A percentile compares a stretch with the other conserved stretches of the same genome.
Conservation (phyloP, 2,888 invertebrate genomes). For the Lepidonotus clava region DNA sequence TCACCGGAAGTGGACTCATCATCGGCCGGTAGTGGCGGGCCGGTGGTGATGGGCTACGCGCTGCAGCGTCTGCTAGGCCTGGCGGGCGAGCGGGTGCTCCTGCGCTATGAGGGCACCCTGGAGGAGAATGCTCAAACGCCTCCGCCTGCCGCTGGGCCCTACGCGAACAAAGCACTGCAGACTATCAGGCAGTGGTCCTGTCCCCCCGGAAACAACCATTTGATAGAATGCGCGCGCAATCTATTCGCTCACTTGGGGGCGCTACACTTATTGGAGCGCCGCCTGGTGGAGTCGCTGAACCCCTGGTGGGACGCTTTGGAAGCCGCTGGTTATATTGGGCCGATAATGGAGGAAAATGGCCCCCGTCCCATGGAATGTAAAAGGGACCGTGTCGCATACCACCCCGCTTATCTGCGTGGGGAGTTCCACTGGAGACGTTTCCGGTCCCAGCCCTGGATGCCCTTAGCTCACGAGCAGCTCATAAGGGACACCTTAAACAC, state of each 20-base stretch:
- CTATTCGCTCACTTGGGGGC: slow-evolving; percentile 7
- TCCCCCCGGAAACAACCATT: neutral
- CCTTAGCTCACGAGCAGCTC: neutral
- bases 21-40: neutral
- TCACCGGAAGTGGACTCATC: neutral
- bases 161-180: neutral
- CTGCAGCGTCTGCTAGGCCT: slow-evolving; percentile 56
- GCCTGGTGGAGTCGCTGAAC: neutral
- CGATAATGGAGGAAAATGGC: neutral
- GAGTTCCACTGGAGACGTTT: neutral
- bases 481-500: neutral
- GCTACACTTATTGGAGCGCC: neutral
- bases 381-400: neutral
- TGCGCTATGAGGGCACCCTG: neutral
- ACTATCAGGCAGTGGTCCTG: slow-evolving; percentile 15
- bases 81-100: slow-evolving; percentile 31
- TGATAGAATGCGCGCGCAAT: neutral
- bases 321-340: neutral
- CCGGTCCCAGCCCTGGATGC: neutral
- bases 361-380: neutral
- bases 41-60: neutral
- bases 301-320: slow-evolving; percentile 24
- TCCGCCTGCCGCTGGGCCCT: neutral
- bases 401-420: neutral
- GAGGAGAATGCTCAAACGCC: neutral